These are phyloP conservation scores for Panagrolaimus sp. DNA, from an alignment of 1,140 invertebrate species.

Conservation along the genomic window DNA sequence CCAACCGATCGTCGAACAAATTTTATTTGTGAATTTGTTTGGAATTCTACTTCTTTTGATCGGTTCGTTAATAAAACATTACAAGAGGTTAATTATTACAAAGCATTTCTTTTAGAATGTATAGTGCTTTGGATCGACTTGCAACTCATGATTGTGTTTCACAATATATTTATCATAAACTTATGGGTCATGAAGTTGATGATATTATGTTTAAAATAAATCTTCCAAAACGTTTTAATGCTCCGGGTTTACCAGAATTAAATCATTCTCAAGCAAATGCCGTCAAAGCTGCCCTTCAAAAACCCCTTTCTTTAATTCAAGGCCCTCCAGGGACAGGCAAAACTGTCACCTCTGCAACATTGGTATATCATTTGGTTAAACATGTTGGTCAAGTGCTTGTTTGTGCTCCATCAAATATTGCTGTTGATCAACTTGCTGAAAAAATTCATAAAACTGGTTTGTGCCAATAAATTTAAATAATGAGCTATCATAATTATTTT, in stretches of 20 bases:
- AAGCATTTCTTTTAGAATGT: slow-evolving; percentile 71
- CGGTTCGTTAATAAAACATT: slow-evolving; percentile 68
- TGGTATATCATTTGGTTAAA: slow-evolving; percentile 94
- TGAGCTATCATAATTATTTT: too few relatives aligned
- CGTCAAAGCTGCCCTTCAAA: slow-evolving; percentile 93
- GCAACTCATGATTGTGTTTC: slow-evolving; percentile 96
- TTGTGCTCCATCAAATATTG: slow-evolving; percentile 96
- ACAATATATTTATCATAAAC: slow-evolving; percentile 89
- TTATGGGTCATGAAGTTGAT: slow-evolving; percentile 92
- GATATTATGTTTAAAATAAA: slow-evolving; percentile 74
- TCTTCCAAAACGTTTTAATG: slow-evolving; percentile 89
- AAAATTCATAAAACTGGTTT: slow-evolving; percentile 91
- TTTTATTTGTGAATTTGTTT: slow-evolving; percentile 98
- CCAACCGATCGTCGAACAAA: slow-evolving; percentile 65
- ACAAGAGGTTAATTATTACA: slow-evolving; percentile 29
- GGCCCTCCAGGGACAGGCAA: slow-evolving; percentile 86
- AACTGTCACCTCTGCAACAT: slow-evolving; percentile 97
- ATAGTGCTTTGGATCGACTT: slow-evolving; percentile 84
- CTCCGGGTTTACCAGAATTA: slow-evolving; percentile 90
- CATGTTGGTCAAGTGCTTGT: slow-evolving; percentile 90
- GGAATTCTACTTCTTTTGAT: slow-evolving; percentile 98
- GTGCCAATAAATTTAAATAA: too few relatives aligned
- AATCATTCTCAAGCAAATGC: slow-evolving; percentile 93
- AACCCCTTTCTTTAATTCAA: slow-evolving; percentile 94
- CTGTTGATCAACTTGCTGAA: slow-evolving; percentile 96